Percentiles rank a stretch among this genome's conserved stretches.
These are phyloP conservation scores for Telenomus remus DNA, from an alignment of 1,140 invertebrate genomes.

Conservation along the genomic window DNA sequence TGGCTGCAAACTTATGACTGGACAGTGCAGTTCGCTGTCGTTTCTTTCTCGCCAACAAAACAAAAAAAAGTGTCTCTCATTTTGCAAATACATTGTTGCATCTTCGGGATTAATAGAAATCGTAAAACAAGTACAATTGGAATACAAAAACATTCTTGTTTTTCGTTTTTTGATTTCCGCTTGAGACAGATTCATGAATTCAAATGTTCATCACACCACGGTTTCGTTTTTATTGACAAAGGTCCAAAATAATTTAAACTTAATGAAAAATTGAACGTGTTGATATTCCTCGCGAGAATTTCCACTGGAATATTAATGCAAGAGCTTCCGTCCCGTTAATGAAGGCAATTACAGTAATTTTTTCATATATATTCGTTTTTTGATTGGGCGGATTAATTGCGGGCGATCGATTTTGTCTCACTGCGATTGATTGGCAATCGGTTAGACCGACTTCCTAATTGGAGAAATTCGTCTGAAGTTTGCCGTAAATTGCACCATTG, in stretches of 20 bases:
- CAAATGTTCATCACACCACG: too few species aligned
- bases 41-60: conserved; percentile 3
- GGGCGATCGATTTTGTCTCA: conserved; percentile 14
- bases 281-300: too few species aligned
- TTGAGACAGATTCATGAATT: too few species aligned
- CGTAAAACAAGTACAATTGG: background rate
- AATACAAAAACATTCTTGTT: too few species aligned
- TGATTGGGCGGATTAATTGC: conserved; percentile 25
- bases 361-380: background rate
- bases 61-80: background rate
- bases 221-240: too few species aligned
- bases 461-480: conserved; percentile 9
- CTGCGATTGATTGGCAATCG: conserved; percentile 19
- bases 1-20: conserved; percentile 22
- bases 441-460: conserved; percentile 5
- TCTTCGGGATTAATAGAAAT: too few species aligned
- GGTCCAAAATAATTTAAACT: too few species aligned
- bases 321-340: too few species aligned
- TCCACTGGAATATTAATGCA: too few species aligned
- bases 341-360: background rate
- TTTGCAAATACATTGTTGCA: background rate
- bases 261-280: too few species aligned
- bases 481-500: conserved; percentile 11
- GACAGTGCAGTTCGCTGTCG: conserved; percentile 1
- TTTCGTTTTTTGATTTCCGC: too few species aligned